Evolutionary conservation across 2,113 vertebrate genomes (phyloP).

Genomic region (Drymodes brunneopygia): DNA sequence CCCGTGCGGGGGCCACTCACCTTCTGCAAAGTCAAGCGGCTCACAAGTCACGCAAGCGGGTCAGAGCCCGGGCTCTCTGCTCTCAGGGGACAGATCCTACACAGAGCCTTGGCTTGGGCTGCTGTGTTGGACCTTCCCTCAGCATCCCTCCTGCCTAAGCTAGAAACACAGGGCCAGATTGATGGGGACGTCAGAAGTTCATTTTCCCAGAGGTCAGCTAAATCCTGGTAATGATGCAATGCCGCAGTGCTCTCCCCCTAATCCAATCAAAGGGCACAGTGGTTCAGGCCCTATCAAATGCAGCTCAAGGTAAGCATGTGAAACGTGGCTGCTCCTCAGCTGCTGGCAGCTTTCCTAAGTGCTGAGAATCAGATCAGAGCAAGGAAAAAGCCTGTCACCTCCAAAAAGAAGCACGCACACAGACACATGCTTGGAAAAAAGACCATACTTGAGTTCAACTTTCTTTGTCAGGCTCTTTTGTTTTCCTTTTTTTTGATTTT

Average conservation of each 20-base stretch:
- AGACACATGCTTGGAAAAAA: neutral
- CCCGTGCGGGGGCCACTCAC: neutral
- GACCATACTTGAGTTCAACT: neutral
- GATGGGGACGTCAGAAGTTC: neutral
- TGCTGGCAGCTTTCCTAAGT: conserved; percentile 51
- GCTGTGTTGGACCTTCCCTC: neutral
- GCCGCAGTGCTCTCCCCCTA: neutral
- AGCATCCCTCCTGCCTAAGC: neutral
- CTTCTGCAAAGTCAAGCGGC: neutral
- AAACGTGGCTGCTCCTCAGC: neutral
- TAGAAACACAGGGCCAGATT: neutral
- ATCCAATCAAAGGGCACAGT: neutral
- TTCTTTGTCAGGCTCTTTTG: neutral
- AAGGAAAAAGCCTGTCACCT: neutral
- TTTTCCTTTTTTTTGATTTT: neutral
- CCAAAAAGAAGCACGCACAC: neutral
- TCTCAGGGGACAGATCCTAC: neutral
- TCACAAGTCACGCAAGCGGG: neutral
- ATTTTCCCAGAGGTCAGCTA: conserved; percentile 8
- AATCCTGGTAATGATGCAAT: conserved; percentile 24
- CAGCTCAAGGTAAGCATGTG: conserved; percentile 33
- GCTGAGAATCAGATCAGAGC: neutral
- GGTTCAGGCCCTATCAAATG: conserved; percentile 7
- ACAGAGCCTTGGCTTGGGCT: neutral
- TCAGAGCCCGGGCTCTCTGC: neutral